A percentile compares a stretch with the other conserved stretches of the same genome.
Conservation (phyloP, 2,797 vertebrate species). For the Lacerta bilineata region DNA sequence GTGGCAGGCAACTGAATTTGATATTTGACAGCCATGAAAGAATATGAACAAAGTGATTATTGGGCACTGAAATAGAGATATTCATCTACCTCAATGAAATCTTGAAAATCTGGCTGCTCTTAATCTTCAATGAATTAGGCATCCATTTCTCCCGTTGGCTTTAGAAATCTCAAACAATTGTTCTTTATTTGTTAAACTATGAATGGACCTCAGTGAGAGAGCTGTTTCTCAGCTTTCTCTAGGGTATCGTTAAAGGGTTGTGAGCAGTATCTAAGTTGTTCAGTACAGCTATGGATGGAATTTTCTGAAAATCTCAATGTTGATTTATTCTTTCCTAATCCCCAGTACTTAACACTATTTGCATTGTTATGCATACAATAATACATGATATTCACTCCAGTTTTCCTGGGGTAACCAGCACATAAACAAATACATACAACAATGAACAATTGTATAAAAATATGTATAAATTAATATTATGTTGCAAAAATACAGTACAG, state of each 20-base stretch:
- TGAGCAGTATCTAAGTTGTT: background rate
- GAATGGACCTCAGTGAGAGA: background rate
- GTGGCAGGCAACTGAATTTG: background rate
- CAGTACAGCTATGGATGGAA: background rate
- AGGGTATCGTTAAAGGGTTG: background rate
- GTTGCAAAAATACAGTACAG: too few species aligned
- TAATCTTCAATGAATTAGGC: background rate
- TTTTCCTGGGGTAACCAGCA: too few species aligned
- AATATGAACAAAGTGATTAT: constrained; percentile 30
- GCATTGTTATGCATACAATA: too few species aligned
- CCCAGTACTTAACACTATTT: too few species aligned
- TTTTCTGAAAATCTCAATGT: background rate
- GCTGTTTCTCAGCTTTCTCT: background rate
- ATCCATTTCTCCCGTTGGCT: background rate
- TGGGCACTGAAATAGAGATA: constrained; percentile 13
- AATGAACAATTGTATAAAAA: too few species aligned
- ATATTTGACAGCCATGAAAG: background rate
- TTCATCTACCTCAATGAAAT: background rate
- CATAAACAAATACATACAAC: too few species aligned
- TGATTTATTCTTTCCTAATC: background rate
- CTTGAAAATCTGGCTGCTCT: background rate
- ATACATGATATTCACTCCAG: too few species aligned
- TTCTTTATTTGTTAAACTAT: constrained; percentile 2
- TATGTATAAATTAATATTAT: too few species aligned
- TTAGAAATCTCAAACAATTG: background rate